phyloP scores from a whole-genome alignment of 2,888 invertebrate genomes.

The Hemaris fuciformis region DNA sequence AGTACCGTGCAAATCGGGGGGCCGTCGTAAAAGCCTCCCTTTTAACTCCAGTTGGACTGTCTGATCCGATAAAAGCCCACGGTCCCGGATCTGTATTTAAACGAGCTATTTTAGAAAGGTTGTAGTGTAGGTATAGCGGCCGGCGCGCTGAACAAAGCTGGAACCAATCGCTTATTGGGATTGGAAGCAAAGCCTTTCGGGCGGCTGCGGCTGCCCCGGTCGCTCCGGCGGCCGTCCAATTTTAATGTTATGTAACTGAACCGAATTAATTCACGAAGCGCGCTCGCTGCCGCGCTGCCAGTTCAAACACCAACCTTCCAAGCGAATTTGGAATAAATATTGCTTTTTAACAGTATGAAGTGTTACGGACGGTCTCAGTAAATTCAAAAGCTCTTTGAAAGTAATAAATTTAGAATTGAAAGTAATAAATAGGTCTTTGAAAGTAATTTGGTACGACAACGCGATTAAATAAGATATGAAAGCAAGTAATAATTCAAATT shows the following conservation, averaged over 20 bases:
- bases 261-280: constrained; percentile 51
- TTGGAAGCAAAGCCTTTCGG: constrained; percentile 54
- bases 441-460: too few species aligned
- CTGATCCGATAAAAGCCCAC: constrained; percentile 61
- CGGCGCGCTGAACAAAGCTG: constrained; percentile 33
- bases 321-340: constrained; percentile 56
- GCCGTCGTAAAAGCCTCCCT: background rate
- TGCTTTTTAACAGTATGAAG: constrained; percentile 45
- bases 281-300: constrained; percentile 26
- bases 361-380: constrained; percentile 23
- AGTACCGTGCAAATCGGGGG: background rate
- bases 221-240: constrained; percentile 42
- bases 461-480: too few species aligned
- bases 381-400: constrained; percentile 31
- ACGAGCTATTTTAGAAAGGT: constrained; percentile 53
- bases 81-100: constrained; percentile 49
- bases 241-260: constrained; percentile 61
- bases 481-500: too few species aligned
- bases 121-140: constrained; percentile 32
- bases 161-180: constrained; percentile 61
- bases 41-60: constrained; percentile 44
- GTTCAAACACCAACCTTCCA: constrained; percentile 45
- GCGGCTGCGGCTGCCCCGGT: constrained; percentile 34
- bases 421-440: too few species aligned
- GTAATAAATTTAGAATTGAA: too few species aligned